Percentiles rank a stretch among this genome's conserved stretches.
These are phyloP conservation scores for Centruroides sculpturatus DNA, from an alignment of 1,140 invertebrate genomes.

Conservation along the genomic window DNA sequence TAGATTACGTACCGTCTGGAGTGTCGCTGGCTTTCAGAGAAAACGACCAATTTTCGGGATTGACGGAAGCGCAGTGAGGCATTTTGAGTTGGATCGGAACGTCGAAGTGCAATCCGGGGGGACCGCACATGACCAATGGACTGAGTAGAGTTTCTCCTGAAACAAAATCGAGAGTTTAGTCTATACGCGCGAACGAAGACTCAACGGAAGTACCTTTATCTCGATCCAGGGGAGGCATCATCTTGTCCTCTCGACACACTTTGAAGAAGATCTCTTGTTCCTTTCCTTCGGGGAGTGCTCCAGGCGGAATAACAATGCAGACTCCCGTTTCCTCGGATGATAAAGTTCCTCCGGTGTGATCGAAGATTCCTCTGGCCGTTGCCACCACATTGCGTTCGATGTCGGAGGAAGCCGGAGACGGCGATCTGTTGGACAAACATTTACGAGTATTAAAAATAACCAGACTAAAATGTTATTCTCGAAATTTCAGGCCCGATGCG, in stretches of 20 bases:
- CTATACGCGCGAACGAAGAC: too few species aligned
- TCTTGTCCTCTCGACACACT: conserved; percentile 47
- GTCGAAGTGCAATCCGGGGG: conserved; percentile 71
- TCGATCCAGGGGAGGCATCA: conserved; percentile 63
- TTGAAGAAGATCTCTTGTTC: conserved; percentile 90
- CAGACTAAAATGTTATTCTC: too few species aligned
- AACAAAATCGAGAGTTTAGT: conserved; percentile 1
- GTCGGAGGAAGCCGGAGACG: too few species aligned
- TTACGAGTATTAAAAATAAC: too few species aligned
- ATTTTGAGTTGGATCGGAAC: conserved; percentile 63
- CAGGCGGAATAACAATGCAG: conserved; percentile 67
- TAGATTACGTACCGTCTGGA: conserved; percentile 22
- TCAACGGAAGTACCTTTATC: conserved; percentile 48
- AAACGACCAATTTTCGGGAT: conserved; percentile 37
- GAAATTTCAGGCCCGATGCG: too few species aligned
- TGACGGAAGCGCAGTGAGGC: conserved; percentile 35
- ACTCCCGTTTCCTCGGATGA: conserved; percentile 77
- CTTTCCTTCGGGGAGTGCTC: conserved; percentile 60
- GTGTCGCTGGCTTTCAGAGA: conserved; percentile 59
- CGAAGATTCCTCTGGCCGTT: conserved; percentile 42
- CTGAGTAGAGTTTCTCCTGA: conserved; percentile 79
- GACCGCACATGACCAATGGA: conserved; percentile 86
- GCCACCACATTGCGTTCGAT: too few species aligned
- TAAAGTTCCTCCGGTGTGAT: conserved; percentile 60
- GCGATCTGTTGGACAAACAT: too few species aligned